phyloP scores from a whole-genome alignment of 1,140 invertebrate species.

The Lycorma delicatula region DNA sequence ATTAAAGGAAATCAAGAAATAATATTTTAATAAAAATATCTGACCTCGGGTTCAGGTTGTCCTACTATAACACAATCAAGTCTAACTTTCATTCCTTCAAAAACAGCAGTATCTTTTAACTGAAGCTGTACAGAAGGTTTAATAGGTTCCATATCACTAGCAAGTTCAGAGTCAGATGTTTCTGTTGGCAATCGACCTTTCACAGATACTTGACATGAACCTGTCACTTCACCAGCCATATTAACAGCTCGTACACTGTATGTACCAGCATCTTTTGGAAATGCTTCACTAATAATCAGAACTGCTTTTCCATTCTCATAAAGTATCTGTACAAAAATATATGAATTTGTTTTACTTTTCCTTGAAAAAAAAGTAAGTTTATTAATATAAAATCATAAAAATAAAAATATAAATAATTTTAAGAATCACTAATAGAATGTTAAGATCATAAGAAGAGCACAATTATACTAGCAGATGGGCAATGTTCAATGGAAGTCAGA shows the following conservation, averaged over 20 bases:
- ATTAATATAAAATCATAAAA: too few relatives aligned
- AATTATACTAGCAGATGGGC: too few relatives aligned
- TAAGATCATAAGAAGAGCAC: too few relatives aligned
- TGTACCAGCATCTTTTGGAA: conserved; percentile 59
- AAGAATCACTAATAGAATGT: too few relatives aligned
- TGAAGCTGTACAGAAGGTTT: conserved; percentile 63
- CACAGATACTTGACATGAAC: conserved; percentile 55
- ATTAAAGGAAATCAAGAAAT: too few relatives aligned
- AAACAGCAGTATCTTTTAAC: conserved; percentile 56
- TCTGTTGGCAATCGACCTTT: conserved; percentile 59
- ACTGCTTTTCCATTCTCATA: conserved; percentile 50
- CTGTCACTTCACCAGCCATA: conserved; percentile 50
- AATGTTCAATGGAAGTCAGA: too few relatives aligned
- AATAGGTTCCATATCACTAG: conserved; percentile 58
- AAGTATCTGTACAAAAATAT: conserved; percentile 48
- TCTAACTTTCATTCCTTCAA: conserved; percentile 58
- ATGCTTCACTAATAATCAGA: conserved; percentile 57
- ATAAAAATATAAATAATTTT: too few relatives aligned
- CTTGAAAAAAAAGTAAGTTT: too few relatives aligned
- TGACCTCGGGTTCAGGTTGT: conserved; percentile 72
- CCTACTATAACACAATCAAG: conserved; percentile 76
- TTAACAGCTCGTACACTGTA: conserved; percentile 57
- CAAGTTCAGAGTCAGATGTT: conserved; percentile 62
- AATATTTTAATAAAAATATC: too few relatives aligned
- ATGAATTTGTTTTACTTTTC: too few relatives aligned